phyloP scores from a whole-genome alignment of 1,140 invertebrate genomes.

The Zaprionus lachaisei region DNA sequence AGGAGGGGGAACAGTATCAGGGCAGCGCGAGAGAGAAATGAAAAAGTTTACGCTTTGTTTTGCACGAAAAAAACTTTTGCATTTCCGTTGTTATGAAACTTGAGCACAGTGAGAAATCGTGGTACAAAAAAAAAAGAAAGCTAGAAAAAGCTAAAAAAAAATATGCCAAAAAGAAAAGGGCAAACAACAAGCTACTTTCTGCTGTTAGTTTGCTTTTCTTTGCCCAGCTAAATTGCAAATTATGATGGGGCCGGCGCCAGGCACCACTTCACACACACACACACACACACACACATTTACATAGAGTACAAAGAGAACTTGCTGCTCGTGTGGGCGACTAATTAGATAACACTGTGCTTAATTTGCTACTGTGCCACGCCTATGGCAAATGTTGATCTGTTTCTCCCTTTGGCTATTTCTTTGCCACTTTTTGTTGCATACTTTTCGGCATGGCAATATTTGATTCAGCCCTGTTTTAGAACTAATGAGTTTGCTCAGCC shows the following conservation, averaged over 20 bases:
- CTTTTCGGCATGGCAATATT: slow-evolving; percentile 54
- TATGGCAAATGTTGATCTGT: slow-evolving; percentile 19
- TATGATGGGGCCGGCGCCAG: slow-evolving; percentile 77
- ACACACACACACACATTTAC: slow-evolving; percentile 1
- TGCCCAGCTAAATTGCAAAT: slow-evolving; percentile 71
- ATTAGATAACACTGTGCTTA: slow-evolving; percentile 76
- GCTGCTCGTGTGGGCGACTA: slow-evolving; percentile 59
- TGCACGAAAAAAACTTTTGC: slow-evolving; percentile 73
- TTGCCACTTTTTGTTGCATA: slow-evolving; percentile 47
- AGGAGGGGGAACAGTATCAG: slow-evolving; percentile 35
- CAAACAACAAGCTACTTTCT: slow-evolving; percentile 53
- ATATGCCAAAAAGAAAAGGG: slow-evolving; percentile 42
- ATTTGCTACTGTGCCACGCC: slow-evolving; percentile 69
- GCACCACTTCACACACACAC: slow-evolving; percentile 74
- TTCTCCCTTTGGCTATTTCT: slow-evolving; percentile 41
- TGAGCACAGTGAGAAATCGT: slow-evolving; percentile 47
- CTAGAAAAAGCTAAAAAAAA: slow-evolving; percentile 45
- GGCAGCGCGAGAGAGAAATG: neutral
- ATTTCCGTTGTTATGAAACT: slow-evolving; percentile 82
- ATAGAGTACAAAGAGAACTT: slow-evolving; percentile 17
- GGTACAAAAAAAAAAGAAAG: slow-evolving; percentile 32
- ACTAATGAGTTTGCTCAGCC: slow-evolving; percentile 17
- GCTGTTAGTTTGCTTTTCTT: slow-evolving; percentile 33
- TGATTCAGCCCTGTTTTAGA: slow-evolving; percentile 58
- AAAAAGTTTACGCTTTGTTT: slow-evolving; percentile 74